Base-by-base conservation (phyloP, 2,888 invertebrate species). In the Neocrepidodera transversa region DNA sequence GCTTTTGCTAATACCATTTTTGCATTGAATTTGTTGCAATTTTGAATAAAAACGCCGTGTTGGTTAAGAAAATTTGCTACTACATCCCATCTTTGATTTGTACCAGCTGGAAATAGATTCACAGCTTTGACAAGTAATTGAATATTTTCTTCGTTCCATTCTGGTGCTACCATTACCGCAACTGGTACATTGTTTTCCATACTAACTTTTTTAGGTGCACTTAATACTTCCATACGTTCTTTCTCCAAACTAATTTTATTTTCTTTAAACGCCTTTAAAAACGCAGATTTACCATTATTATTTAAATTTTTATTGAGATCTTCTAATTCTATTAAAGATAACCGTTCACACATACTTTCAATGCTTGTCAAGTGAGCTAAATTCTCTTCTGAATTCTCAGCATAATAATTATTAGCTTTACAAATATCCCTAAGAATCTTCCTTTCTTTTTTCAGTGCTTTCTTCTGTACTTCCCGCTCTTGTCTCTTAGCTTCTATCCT, bases 91-190 rank as follows among this genome's bases (percentile, higher is more conserved):
- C 95, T 85, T 75, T 95, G 92, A 73, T 90, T 91, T 0, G 98
- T 99, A 11, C 95, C 99, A 4, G 97, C 97, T 0, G 99, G 99
- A 78, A 97, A 99, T 2, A 98, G 80, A 80, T 98, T 98, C 0
- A 98, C 97, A 14, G 96, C 97, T 80, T 99, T 99, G 51, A 98
- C 95, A 2, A 99, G 84, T 42, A 95, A 82, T 74, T 95, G 93
- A 14, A 95, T 84, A 77, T 95, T 93, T 60, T 91, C 92, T 49
- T 87, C 87, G 10, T 85, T 85, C 99, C 99, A 99, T 57, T 84
- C 85, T 8, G 85, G 82, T 0, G 84, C 82, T 2, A 81, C 78
- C 68, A 82, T 83, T 10, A 82, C 70, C 2, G 79, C 79, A 2
- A 77, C 68, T 6, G 79, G 79, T 63, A 82, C 83, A 68, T 83